Evolutionary conservation across 2,888 invertebrate species (phyloP), one percentile per base, ranked within the genome.

Genomic region (Pammene fasciana): DNA sequence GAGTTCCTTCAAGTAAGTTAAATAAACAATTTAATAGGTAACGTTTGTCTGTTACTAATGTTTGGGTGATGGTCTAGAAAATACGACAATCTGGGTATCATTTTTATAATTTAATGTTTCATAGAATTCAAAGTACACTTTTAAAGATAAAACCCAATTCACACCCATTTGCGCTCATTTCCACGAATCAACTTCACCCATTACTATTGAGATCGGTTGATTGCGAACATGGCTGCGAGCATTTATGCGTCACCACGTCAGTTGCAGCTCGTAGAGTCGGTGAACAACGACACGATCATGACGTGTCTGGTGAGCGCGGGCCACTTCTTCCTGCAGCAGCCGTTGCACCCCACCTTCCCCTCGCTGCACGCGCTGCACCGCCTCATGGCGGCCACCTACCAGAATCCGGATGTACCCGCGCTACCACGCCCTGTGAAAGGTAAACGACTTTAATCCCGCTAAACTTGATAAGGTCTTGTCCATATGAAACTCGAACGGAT

Each of bases 271-370:
- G 96, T 99, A 79, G 97, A 97, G 87, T 97, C 97, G 60, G 96
- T 99, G 65, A 97, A 97, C 85, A 97, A 98, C 82, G 99, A 99
- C 90, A 97, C 98, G 36, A 95, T 96, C 73, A 94, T 99, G 79
- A 97, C 97, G 82, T 96, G 97, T 78, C 94, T 98, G 82, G 95
- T 97, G 74, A 95, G 95, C 74, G 97, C 98, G 64, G 96, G 96
- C 54, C 98, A 98, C 86, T 94, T 99, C 83, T 99, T 99, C 92
- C 94, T 99, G 71, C 99, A 99, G 87, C 97, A 98, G 87, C 98
- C 98, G 4, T 95, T 97, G 71, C 99, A 99, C 92, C 99, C 99
- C 7, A 96, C 98, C 55, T 98, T 96, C 93, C 96, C 97, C 16
- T 95, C 96, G 70, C 94, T 99, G 77, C 95, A 96, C 80, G 93